phyloP scores from a whole-genome alignment of 2,797 vertebrate species.

The Gephyroberyx darwinii region DNA sequence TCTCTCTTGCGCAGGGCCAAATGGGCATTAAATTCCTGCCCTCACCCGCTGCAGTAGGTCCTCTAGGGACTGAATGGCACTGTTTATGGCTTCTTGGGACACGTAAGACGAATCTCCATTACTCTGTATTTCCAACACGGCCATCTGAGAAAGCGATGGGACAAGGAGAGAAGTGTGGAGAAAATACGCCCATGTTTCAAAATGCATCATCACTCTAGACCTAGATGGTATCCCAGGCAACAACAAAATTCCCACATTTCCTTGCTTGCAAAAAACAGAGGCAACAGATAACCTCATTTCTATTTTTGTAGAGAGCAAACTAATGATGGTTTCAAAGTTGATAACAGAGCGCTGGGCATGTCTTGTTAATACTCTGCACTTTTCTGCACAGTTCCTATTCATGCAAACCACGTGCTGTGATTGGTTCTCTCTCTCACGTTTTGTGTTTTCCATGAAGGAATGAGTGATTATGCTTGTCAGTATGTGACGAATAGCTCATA shows the following conservation, averaged over 20 bases:
- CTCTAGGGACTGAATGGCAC: slow-evolving; percentile 95
- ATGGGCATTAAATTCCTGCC: neutral
- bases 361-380: too few species aligned
- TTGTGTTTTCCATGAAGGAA: too few species aligned
- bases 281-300: neutral
- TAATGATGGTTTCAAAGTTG: neutral
- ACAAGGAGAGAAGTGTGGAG: neutral
- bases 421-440: too few species aligned
- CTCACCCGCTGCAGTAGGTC: slow-evolving; percentile 85
- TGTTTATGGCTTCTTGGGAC: slow-evolving; percentile 98
- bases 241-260: neutral
- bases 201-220: slow-evolving; percentile 1
- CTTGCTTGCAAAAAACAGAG: neutral
- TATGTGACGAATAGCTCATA: slow-evolving; percentile 2
- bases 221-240: neutral
- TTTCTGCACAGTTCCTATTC: neutral
- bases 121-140: slow-evolving; percentile 97
- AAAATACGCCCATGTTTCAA: neutral
- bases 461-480: neutral
- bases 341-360: too few species aligned
- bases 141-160: slow-evolving; percentile 86
- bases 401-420: slow-evolving; percentile 7
- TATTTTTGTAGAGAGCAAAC: slow-evolving; percentile 7
- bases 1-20: neutral
- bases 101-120: slow-evolving; percentile 97